Conservation (phyloP, 2,113 vertebrate species). For the Bungarus multicinctus region DNA sequence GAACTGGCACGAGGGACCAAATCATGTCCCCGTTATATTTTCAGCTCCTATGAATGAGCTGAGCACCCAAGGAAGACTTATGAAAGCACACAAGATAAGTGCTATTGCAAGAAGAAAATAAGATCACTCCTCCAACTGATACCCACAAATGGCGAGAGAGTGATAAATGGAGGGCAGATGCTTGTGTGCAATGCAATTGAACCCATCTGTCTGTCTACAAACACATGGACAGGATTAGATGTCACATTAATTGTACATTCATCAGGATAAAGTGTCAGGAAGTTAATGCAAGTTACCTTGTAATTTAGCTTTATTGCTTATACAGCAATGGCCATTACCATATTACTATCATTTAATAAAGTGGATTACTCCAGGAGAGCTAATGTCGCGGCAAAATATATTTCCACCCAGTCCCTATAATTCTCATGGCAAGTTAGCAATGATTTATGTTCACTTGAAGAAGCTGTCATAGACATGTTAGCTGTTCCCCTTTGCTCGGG, state of each 20-base stretch:
- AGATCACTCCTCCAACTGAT: not conserved
- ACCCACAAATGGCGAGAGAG: slow-evolving; percentile 11
- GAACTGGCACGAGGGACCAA: not conserved
- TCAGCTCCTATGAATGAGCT: not conserved
- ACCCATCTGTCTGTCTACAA: slow-evolving; percentile 55
- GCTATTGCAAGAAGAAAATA: not conserved
- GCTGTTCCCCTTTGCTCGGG: not conserved
- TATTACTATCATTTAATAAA: slow-evolving; percentile 57
- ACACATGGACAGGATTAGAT: slow-evolving; percentile 37
- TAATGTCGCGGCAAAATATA: slow-evolving; percentile 47
- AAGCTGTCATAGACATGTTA: not conserved
- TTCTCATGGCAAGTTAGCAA: slow-evolving; percentile 34
- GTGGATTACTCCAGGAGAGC: slow-evolving; percentile 48
- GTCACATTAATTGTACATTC: slow-evolving; percentile 66
- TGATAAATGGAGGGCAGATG: slow-evolving; percentile 44
- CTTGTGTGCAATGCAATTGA: slow-evolving; percentile 23
- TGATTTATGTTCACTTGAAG: slow-evolving; percentile 14
- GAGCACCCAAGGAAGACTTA: not conserved
- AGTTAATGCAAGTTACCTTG: slow-evolving; percentile 59
- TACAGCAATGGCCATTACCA: slow-evolving; percentile 31
- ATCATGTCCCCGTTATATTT: not conserved
- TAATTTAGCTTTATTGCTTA: slow-evolving; percentile 62
- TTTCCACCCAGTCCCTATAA: slow-evolving; percentile 41
- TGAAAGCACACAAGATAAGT: not conserved
- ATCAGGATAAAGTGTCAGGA: slow-evolving; percentile 61